Evolutionary conservation across 2,113 vertebrate species (phyloP), one percentile per base, ranked within the genome.

Genomic region (Chloropsis cyanopogon): DNA sequence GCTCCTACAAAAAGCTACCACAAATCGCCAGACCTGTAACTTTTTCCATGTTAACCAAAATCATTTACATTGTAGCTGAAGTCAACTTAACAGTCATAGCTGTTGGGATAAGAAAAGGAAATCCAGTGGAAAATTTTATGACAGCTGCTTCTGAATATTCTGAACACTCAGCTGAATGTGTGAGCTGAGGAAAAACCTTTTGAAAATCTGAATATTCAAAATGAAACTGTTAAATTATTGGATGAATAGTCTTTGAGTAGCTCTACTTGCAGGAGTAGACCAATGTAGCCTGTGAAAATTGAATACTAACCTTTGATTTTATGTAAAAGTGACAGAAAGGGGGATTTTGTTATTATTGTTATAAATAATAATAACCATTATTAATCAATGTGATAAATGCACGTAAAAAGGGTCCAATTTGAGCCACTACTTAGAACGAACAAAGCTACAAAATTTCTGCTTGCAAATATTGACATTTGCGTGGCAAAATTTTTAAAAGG

Each of bases 101-200:
- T 92, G 26, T 11, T 66, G 33, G 91, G 80, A 77, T 35, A 71
- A 90, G 56, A 70, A 86, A 89, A 93, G 75, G 56, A 91, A 88
- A 89, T 19, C n/a, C 78, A 79, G 56, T 77, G 71, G 92, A 97
- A 96, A 88, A 81, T 86, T 91, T 75, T 82, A 54, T 90, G 82
- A 94, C 70, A 91, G 85, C 52, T 89, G 52, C 56, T 92, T 94
- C 78, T 93, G 85, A 81, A 82, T 95, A 90, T 83, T 81, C 37
- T 61, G 37, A 61, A 41, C 77, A 17, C 75, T 93, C 50, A 91
- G 70, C 59, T 72, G 49, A 87, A 84, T 37, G 46, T 61, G n/a
- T 14, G 75, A 92, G 46, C 24, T 73, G 66, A 88, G 21, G 11
- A 85, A 65, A 82, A 56, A 26, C 28, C 86, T 81, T 90, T 12